Percentiles rank a stretch among this genome's conserved stretches.
Conservation (phyloP, 2,888 invertebrate genomes). For the Hirudinaria manillensis region DNA sequence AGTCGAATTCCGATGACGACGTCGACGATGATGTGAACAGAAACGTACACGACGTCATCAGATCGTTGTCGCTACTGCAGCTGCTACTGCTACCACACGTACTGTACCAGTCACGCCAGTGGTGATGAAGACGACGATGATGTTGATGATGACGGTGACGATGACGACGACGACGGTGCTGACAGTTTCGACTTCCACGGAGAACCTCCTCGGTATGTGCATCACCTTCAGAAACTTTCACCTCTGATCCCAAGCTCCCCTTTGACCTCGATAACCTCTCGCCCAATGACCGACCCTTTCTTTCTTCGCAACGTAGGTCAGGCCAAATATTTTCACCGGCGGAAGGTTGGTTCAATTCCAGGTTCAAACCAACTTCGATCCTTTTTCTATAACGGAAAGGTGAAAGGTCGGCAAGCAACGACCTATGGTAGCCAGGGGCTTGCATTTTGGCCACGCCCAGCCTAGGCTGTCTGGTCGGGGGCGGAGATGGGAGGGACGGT, state of each 20-base stretch:
- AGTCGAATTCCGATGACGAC: constrained; percentile 16
- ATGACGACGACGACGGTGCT: constrained; percentile 12
- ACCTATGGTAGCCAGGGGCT: not conserved
- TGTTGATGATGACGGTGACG: not conserved
- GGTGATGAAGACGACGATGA: constrained; percentile 20
- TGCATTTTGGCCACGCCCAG: not conserved
- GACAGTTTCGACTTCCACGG: not conserved
- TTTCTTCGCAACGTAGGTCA: not conserved
- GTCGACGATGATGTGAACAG: constrained; percentile 16
- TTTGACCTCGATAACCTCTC: not conserved
- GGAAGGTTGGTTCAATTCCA: not conserved
- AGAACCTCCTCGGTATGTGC: not conserved
- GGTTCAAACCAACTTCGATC: not conserved
- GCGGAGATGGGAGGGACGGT: not conserved
- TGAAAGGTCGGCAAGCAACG: constrained; percentile 9
- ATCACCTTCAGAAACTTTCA: not conserved
- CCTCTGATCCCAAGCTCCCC: not conserved
- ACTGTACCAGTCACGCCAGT: constrained; percentile 17
- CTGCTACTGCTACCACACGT: not conserved
- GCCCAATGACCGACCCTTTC: not conserved
- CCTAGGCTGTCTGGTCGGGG: constrained; percentile 6
- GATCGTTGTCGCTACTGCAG: constrained; percentile 5
- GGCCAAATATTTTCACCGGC: not conserved
- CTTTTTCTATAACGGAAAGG: constrained; percentile 7
- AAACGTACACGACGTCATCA: not conserved